Evolutionary conservation across 2,888 invertebrate species (phyloP).

Genomic region (Caenorhabditis auriculariae): DNA sequence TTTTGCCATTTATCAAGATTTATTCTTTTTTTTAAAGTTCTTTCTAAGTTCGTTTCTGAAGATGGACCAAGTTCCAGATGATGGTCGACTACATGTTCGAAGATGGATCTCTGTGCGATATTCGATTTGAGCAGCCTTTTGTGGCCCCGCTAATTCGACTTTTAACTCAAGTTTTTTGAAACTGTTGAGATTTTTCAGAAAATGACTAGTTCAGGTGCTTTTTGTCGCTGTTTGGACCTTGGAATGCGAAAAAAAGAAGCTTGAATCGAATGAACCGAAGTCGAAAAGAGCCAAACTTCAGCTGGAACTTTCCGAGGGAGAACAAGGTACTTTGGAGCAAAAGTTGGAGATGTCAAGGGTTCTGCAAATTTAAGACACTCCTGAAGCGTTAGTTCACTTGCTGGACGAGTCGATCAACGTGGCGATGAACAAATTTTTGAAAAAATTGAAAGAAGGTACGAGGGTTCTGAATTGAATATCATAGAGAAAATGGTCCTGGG

Average conservation of each 20-base stretch:
- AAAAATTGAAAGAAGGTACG: conserved; percentile 14
- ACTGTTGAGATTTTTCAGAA: background rate
- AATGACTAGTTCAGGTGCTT: conserved; percentile 4
- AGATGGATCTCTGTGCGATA: conserved; percentile 6
- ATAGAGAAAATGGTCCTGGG: too few relatives aligned
- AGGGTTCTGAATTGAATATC: too few relatives aligned
- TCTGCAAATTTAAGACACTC: conserved; percentile 2
- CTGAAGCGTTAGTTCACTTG: background rate
- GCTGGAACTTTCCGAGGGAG: background rate
- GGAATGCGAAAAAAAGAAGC: conserved; percentile 7
- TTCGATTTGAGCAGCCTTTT: conserved; percentile 10
- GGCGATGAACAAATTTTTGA: conserved; percentile 15
- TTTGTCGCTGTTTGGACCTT: conserved; percentile 15
- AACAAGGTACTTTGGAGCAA: conserved; percentile 5
- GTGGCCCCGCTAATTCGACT: conserved; percentile 7
- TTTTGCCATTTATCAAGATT: too few relatives aligned
- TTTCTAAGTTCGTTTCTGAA: too few relatives aligned
- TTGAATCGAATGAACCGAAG: too few relatives aligned
- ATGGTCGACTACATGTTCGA: conserved; percentile 14
- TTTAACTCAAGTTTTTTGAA: conserved; percentile 7
- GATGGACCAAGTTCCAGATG: too few relatives aligned
- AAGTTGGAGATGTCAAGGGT: conserved; percentile 20
- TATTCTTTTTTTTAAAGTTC: too few relatives aligned
- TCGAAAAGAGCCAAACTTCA: background rate
- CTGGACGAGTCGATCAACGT: background rate